phyloP scores from a whole-genome alignment of 2,113 vertebrate genomes.

The Trematomus loennbergii region DNA sequence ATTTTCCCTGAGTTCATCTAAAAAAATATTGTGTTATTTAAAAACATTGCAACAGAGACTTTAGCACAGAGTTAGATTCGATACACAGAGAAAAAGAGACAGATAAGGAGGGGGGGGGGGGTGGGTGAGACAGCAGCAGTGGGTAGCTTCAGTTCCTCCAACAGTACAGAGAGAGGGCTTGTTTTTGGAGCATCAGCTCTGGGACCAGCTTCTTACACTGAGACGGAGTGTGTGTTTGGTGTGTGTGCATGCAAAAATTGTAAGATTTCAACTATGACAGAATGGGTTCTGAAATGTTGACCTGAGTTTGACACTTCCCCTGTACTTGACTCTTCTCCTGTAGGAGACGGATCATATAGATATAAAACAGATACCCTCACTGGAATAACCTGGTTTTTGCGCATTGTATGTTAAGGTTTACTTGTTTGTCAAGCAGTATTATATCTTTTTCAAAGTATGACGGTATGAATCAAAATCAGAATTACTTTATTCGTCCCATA shows the following conservation, averaged over 20 bases:
- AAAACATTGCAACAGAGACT: not conserved
- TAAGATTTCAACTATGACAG: not conserved
- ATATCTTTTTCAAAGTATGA: not conserved
- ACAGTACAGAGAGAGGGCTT: conserved; percentile 1
- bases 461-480: not conserved
- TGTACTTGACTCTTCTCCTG: not conserved
- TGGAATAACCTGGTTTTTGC: not conserved
- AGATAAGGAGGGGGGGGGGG: not conserved
- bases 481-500: too few relatives aligned
- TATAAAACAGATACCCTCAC: not conserved
- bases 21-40: not conserved
- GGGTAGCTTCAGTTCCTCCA: not conserved
- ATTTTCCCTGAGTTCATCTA: not conserved
- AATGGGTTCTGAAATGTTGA: conserved; percentile 6
- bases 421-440: not conserved
- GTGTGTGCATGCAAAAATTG: not conserved
- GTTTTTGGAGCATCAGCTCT: conserved; percentile 28
- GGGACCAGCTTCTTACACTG: conserved; percentile 13
- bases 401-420: not conserved
- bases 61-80: not conserved
- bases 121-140: not conserved
- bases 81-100: not conserved
- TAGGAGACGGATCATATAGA: not conserved
- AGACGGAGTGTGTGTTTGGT: conserved; percentile 5
- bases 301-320: conserved; percentile 18